A percentile compares a stretch with the other conserved stretches of the same genome.
phyloP scores from a whole-genome alignment of 1,140 invertebrate species.

The fruit fly (Drosophila melanogaster) region DNA sequence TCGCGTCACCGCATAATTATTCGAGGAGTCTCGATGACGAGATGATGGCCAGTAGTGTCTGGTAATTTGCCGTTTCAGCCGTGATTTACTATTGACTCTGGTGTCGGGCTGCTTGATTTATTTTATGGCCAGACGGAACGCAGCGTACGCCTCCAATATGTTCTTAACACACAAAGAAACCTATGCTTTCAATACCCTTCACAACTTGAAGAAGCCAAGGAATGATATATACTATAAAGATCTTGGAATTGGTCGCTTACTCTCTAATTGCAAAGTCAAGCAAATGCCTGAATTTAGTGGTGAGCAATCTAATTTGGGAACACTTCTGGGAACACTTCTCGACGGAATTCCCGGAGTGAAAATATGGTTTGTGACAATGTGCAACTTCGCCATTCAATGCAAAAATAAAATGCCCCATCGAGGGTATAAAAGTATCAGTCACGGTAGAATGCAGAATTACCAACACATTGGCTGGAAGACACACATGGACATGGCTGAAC shows the following conservation, averaged over 20 bases:
- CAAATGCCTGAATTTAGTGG: background rate
- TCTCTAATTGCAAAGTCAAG: conserved; percentile 1
- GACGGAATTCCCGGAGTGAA: too few relatives aligned
- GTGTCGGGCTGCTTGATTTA: conserved; percentile 78
- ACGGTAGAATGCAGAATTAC: conserved; percentile 68
- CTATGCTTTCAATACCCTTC: conserved; percentile 7
- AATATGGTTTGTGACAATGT: too few relatives aligned
- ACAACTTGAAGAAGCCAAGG: background rate
- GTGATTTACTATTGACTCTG: conserved; percentile 77
- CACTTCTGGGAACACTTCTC: background rate
- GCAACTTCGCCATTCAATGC: background rate
- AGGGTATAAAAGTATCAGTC: conserved; percentile 71
- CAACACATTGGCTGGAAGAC: conserved; percentile 41
- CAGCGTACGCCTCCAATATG: conserved; percentile 20
- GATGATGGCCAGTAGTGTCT: conserved; percentile 20
- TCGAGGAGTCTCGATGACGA: conserved; percentile 26
- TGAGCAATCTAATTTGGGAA: background rate
- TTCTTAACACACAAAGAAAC: background rate
- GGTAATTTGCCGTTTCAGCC: conserved; percentile 57
- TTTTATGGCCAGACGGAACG: conserved; percentile 77
- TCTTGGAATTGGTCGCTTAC: background rate
- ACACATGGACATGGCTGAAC: conserved; percentile 42
- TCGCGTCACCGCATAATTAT: conserved; percentile 68
- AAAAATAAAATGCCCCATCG: conserved; percentile 11
- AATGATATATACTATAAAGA: background rate